These are phyloP conservation scores for Centropristis striata DNA, from an alignment of 2,113 vertebrate genomes.

Conservation along the genomic window DNA sequence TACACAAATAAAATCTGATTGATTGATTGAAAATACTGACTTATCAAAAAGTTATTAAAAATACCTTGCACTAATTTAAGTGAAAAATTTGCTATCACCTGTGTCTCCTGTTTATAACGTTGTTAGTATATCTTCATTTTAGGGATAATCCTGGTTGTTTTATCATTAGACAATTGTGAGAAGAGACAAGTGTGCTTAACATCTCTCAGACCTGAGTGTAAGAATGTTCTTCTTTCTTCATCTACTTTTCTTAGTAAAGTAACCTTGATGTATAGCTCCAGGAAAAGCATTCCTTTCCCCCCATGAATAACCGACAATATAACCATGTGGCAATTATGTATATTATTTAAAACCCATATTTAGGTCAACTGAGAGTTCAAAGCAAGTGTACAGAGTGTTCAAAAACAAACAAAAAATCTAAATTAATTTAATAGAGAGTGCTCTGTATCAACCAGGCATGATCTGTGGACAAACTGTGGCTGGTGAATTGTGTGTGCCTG, in stretches of 20 bases:
- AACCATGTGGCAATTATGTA: neutral
- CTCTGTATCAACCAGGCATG: slow-evolving; percentile 4
- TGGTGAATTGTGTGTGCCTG: neutral
- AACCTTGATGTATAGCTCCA: neutral
- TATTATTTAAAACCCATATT: neutral
- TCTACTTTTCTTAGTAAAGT: neutral
- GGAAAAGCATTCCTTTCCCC: neutral
- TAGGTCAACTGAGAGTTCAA: neutral
- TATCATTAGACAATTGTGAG: neutral
- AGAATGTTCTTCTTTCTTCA: neutral
- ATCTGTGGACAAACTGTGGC: slow-evolving; percentile 9
- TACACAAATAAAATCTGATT: no score
- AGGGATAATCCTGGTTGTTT: neutral
- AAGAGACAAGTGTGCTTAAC: neutral
- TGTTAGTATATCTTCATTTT: neutral
- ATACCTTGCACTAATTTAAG: neutral
- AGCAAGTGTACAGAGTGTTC: neutral
- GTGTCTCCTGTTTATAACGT: neutral
- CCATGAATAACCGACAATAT: neutral
- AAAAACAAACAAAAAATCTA: neutral
- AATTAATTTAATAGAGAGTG: neutral
- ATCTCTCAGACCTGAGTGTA: neutral
- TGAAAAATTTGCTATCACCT: neutral
- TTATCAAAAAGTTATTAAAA: neutral
- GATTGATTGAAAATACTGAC: no score